phyloP scores from a whole-genome alignment of 37 sponge, comb jelly and placozoan species.

The Bolinopsis microptera region DNA sequence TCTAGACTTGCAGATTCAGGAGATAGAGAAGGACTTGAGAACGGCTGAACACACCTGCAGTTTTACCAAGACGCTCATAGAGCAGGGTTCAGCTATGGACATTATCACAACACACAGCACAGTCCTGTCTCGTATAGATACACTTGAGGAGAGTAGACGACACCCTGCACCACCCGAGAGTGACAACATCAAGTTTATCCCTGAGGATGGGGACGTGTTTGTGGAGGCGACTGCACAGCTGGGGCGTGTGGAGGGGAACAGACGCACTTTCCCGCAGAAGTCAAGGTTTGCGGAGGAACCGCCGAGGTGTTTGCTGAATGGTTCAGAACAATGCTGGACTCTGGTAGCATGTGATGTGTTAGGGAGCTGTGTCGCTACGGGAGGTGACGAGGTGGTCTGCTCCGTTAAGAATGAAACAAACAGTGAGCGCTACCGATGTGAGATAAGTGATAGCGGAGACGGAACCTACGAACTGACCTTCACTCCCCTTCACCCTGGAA shows the following conservation, averaged over 20 bases:
- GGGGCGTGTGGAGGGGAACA: constrained; percentile 5
- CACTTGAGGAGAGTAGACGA: neutral
- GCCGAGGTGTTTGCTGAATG: neutral
- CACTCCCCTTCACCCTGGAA: constrained; percentile 27
- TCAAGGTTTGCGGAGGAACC: neutral
- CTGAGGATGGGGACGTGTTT: constrained; percentile 36
- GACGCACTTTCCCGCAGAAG: constrained; percentile 3
- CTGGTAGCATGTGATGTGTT: neutral
- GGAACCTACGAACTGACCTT: constrained; percentile 1
- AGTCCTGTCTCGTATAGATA: constrained; percentile 6
- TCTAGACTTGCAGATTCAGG: neutral
- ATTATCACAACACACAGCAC: constrained; percentile 6
- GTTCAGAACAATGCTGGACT: neutral
- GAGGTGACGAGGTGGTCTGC: neutral
- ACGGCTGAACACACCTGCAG: neutral
- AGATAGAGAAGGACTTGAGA: neutral
- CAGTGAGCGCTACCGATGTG: neutral
- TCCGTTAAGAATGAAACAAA: neutral
- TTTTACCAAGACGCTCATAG: neutral
- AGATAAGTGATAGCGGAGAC: neutral
- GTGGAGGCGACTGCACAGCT: neutral
- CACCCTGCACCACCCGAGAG: neutral
- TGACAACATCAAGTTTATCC: neutral
- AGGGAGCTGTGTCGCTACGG: neutral
- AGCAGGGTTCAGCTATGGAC: constrained; percentile 4